Conservation (phyloP, 2,797 vertebrate species). For the Silurus lanzhouensis region DNA sequence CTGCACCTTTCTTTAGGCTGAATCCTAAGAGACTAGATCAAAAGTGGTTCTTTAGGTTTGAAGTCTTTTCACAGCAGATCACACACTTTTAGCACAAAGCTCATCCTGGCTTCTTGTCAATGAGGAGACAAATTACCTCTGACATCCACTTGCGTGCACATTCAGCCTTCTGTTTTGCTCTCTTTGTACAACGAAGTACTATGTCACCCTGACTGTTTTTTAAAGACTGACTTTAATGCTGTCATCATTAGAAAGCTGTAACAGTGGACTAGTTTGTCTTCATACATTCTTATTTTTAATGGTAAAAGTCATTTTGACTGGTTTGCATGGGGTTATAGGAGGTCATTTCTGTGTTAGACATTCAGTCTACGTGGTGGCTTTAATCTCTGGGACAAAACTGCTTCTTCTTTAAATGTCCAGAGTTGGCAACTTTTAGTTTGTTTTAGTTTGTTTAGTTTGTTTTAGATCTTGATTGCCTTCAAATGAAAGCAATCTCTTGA, state of each 20-base stretch:
- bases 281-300: not conserved
- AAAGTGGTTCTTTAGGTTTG: constrained; percentile 22
- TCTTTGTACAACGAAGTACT: not conserved
- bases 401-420: not conserved
- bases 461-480: not conserved
- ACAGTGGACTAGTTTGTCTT: not conserved
- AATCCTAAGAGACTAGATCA: constrained; percentile 37
- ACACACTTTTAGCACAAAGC: constrained; percentile 1
- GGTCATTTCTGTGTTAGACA: constrained; percentile 46
- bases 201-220: not conserved
- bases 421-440: not conserved
- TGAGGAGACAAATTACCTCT: constrained; percentile 27
- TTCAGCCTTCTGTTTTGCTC: constrained; percentile 30
- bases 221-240: not conserved
- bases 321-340: not conserved
- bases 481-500: not conserved
- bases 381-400: constrained; percentile 46
- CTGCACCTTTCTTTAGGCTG: not conserved
- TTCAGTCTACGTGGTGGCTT: constrained; percentile 48
- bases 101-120: constrained; percentile 14
- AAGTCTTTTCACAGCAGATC: constrained; percentile 27
- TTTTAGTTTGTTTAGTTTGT: not conserved
- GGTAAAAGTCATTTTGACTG: not conserved
- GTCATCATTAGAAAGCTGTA: not conserved
- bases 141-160: constrained; percentile 17